Evolutionary conservation across 2,797 vertebrate genomes (phyloP).

Genomic region (Clarias platycephalus): DNA sequence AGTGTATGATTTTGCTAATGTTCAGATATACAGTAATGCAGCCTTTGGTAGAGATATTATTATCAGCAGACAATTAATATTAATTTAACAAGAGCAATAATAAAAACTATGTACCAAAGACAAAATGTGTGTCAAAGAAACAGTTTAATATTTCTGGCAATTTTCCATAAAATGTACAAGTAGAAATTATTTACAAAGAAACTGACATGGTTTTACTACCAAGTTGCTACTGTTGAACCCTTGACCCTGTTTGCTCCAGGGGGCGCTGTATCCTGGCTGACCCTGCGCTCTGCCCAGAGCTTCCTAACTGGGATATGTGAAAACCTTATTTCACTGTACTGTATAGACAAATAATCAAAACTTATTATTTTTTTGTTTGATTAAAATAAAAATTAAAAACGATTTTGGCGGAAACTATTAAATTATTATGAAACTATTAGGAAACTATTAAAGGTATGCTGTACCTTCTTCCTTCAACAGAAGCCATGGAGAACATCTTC

Average conservation of each 20-base stretch:
- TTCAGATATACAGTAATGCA: background rate
- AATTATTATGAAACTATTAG: background rate
- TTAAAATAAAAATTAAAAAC: no score
- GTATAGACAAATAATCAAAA: no score
- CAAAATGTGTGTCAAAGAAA: background rate
- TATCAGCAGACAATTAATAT: background rate
- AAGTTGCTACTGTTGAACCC: no score
- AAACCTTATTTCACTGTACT: no score
- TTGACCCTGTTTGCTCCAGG: no score
- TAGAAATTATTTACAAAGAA: background rate
- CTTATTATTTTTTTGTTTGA: no score
- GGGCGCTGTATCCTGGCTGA: no score
- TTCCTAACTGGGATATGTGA: no score
- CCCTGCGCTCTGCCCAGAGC: no score
- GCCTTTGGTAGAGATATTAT: background rate
- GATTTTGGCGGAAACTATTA: background rate
- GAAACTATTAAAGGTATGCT: no score
- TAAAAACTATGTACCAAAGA: background rate
- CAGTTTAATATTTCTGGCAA: background rate
- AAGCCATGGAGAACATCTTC: constrained; percentile 43
- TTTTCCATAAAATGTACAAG: background rate
- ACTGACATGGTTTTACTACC: background rate
- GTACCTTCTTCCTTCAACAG: background rate
- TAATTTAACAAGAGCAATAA: background rate
- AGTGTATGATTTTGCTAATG: background rate